Evolutionary conservation across 2,888 invertebrate genomes (phyloP).

Genomic region (Synanthedon myopaeformis): DNA sequence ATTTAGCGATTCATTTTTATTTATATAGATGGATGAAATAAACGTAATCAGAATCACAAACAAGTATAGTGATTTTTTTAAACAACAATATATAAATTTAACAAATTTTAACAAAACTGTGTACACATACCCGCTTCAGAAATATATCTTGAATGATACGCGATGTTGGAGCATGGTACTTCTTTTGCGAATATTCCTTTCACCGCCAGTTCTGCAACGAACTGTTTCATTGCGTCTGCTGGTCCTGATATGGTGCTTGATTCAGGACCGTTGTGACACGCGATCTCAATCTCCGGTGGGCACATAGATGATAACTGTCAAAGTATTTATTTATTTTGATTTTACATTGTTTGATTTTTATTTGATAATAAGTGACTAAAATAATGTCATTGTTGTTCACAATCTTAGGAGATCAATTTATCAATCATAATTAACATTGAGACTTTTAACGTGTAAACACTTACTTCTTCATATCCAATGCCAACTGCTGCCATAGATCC

Average conservation of each 20-base stretch:
- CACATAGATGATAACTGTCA: slow-evolving; percentile 29
- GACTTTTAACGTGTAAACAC: neutral
- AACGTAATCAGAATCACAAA: too few species aligned
- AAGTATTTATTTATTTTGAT: too few species aligned
- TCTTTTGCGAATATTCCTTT: slow-evolving; percentile 49
- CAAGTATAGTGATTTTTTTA: neutral
- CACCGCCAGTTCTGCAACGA: slow-evolving; percentile 58
- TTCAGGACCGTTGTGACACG: slow-evolving; percentile 84
- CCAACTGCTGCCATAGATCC: slow-evolving; percentile 94
- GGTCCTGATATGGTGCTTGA: slow-evolving; percentile 86
- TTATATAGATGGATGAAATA: too few species aligned
- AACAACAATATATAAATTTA: neutral
- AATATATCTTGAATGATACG: slow-evolving; percentile 90
- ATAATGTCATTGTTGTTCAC: too few species aligned
- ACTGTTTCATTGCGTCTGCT: slow-evolving; percentile 68
- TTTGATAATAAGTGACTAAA: too few species aligned
- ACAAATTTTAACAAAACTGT: neutral
- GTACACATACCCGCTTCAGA: slow-evolving; percentile 63
- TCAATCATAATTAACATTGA: too few species aligned
- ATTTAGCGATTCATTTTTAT: too few species aligned
- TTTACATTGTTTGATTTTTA: too few species aligned
- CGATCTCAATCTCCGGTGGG: slow-evolving; percentile 77
- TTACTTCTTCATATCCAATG: slow-evolving; percentile 65
- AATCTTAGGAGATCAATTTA: too few species aligned
- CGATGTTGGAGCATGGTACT: slow-evolving; percentile 80